Base-by-base conservation (phyloP, 2,888 invertebrate species). In the Lithophane leautieri region DNA sequence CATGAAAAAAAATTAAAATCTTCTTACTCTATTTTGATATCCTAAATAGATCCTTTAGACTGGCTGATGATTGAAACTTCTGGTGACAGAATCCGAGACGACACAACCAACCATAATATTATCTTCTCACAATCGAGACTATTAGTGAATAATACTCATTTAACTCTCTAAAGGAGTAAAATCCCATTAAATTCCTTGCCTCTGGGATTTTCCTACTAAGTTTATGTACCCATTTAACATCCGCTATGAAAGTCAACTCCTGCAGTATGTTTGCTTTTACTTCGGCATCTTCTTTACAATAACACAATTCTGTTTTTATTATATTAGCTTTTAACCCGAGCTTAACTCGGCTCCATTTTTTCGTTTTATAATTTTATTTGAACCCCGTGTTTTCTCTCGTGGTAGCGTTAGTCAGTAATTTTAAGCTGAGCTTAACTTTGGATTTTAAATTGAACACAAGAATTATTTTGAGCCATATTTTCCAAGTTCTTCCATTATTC, bases 401-500 rank as follows among this genome's bases (percentile, higher is more conserved):
- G 34, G 58, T 54, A 44, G 44, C 58, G 50, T 52, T 60, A 72
- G 34, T 28, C 60, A 68, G 68, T 63, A 44, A 44, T 69, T 81
- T 69, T 82, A 78, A 81, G 78, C 83, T 16, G 34, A 54, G 71
- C 60, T 78, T 58, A 78, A 60, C 71, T 61, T 47, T 11, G 28
- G 60, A 78, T 60, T 82, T 72, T 44, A 61, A 78, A 82, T 61
- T 78, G 28, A 78, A 56, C 78, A 34, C 40, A 42, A 42, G 54
- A 78, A 69, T 81, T 78, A 78, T 81, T 77, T 44, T 11, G 14
- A 69, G 34, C 61, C 54, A 56, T 78, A 65, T 68, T 78, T 60
- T 52, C 28, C 58, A 44, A 11, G 66, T 50, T 69, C 25, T 54
- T 34, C 58, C 42, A 50, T 42, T 47, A 60, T 44, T 71, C 52